Evolutionary conservation across 2,113 vertebrate genomes (phyloP).

Genomic region (Callithrix jacchus): DNA sequence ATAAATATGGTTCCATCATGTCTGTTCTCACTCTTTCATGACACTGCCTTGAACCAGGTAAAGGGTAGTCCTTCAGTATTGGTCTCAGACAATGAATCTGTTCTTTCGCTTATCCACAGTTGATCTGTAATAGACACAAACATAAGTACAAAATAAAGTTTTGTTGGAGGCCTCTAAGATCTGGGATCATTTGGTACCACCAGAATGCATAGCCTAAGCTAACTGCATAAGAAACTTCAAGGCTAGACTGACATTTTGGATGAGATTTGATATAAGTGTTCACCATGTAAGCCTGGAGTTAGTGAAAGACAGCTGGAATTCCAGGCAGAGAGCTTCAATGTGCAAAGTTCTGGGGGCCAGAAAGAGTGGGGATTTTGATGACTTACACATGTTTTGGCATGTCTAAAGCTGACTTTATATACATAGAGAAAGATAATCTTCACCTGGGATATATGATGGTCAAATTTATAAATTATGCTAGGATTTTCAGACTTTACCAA

Average conservation of each 20-base stretch:
- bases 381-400: not conserved
- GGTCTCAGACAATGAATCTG: not conserved
- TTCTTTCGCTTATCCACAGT: not conserved
- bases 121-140: not conserved
- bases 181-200: not conserved
- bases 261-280: not conserved
- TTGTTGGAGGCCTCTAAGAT: not conserved
- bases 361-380: not conserved
- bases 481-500: not conserved
- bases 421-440: not conserved
- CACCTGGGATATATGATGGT: not conserved
- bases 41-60: not conserved
- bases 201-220: not conserved
- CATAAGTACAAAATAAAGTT: not conserved
- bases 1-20: not conserved
- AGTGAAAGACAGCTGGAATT: not conserved
- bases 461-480: not conserved
- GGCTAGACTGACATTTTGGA: not conserved
- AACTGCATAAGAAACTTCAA: not conserved
- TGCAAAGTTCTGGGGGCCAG: not conserved
- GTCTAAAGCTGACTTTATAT: not conserved
- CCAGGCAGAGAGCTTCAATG: not conserved
- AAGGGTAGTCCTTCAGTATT: accelerated
- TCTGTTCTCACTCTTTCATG: not conserved
- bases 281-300: accelerated